Conservation (phyloP, 2,113 vertebrate genomes). For the Plectropomus leopardus region DNA sequence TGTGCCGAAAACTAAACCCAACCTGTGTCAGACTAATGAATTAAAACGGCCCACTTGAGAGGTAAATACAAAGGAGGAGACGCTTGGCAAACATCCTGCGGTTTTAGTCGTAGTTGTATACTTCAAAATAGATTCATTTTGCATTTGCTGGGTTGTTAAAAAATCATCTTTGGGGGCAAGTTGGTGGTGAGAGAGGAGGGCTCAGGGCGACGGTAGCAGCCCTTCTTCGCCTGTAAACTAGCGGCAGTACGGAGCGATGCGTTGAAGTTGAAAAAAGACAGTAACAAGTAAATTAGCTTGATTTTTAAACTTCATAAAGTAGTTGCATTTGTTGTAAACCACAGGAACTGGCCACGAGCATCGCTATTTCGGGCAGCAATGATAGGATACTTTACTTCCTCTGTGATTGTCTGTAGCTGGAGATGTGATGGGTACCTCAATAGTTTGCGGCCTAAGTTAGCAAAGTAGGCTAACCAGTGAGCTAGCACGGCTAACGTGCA, state of each 20-base stretch:
- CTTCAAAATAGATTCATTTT: conserved; percentile 53
- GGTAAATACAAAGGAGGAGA: conserved; percentile 79
- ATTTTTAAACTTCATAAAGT: conserved; percentile 79
- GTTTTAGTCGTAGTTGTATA: conserved; percentile 45
- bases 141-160: conserved; percentile 73
- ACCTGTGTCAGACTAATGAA: conserved; percentile 86
- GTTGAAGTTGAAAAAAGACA: conserved; percentile 82
- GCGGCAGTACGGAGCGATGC: conserved; percentile 76
- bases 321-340: conserved; percentile 58
- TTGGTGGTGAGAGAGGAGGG: conserved; percentile 76
- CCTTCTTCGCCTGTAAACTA: conserved; percentile 74
- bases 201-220: conserved; percentile 76
- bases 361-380: conserved; percentile 32
- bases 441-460: conserved; percentile 86
- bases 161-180: conserved; percentile 77
- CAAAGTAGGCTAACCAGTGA: conserved; percentile 56
- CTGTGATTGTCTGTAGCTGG: conserved; percentile 66
- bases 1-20: conserved; percentile 87
- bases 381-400: conserved; percentile 63
- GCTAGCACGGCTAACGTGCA: conserved; percentile 55
- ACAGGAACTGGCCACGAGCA: conserved; percentile 4
- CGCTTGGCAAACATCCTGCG: conserved; percentile 21
- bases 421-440: conserved; percentile 81
- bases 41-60: conserved; percentile 85
- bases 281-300: conserved; percentile 81